phyloP scores from a whole-genome alignment of 1,140 invertebrate species.

The Phocides pigmalion region DNA sequence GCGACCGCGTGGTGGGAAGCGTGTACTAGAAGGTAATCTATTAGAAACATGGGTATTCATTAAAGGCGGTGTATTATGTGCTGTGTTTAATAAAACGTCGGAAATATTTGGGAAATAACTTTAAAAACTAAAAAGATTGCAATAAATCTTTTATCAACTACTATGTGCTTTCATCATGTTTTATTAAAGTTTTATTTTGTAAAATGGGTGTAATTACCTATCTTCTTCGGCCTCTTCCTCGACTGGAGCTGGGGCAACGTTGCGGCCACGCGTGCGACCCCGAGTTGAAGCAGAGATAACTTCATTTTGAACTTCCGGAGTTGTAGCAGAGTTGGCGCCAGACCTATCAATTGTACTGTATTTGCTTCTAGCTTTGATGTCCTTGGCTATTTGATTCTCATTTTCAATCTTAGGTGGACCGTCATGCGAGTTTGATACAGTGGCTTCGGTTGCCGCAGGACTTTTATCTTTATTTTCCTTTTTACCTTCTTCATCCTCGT shows the following conservation, averaged over 20 bases:
- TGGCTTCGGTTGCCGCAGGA: conserved; percentile 47
- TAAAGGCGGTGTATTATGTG: no score
- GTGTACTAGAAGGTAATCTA: conserved; percentile 90
- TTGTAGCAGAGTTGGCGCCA: conserved; percentile 71
- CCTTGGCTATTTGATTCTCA: conserved; percentile 74
- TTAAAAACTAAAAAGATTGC: no score
- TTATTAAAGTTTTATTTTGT: not conserved
- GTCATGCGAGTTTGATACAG: conserved; percentile 84
- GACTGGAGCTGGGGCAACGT: conserved; percentile 79
- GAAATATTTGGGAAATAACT: no score
- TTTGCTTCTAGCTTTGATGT: conserved; percentile 83
- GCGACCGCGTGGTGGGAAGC: conserved; percentile 90
- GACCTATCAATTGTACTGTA: conserved; percentile 88
- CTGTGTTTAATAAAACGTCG: no score
- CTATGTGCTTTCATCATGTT: no score
- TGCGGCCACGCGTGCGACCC: conserved; percentile 84
- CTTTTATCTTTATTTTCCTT: conserved; percentile 71
- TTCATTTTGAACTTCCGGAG: conserved; percentile 87
- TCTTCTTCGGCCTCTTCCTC: conserved; percentile 83
- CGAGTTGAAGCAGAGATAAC: conserved; percentile 85
- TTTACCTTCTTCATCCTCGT: conserved; percentile 89
- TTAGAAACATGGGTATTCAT: conserved; percentile 42
- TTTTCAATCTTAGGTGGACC: conserved; percentile 83
- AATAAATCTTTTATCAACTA: no score
- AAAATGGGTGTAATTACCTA: conserved; percentile 56